Conservation (phyloP, 2,113 vertebrate genomes). For the Lipophrys pholis region DNA sequence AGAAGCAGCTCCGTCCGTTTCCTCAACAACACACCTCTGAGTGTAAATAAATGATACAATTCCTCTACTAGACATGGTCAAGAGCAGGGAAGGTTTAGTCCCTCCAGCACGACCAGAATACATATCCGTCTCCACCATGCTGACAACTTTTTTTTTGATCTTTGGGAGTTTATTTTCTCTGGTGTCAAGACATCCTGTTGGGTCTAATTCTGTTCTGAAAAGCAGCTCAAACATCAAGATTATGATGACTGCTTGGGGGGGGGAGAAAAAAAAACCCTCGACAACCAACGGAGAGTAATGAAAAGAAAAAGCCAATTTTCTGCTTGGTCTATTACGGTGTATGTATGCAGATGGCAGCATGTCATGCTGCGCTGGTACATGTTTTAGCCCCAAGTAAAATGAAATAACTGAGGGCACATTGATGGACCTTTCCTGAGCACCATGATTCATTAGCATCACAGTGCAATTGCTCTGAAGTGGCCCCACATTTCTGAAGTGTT, state of each 20-base stretch:
- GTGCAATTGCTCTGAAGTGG: too few relatives aligned
- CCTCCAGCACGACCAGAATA: constrained; percentile 17
- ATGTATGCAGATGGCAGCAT: neutral
- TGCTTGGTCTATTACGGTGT: constrained; percentile 38
- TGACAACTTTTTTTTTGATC: constrained; percentile 17
- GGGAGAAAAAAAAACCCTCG: neutral
- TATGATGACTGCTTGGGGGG: constrained; percentile 6
- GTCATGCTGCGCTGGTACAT: constrained; percentile 17
- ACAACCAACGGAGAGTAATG: constrained; percentile 25
- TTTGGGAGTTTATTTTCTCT: constrained; percentile 11
- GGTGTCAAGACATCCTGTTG: neutral
- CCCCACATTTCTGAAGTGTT: too few relatives aligned
- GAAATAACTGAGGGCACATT: neutral
- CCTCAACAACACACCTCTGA: constrained; percentile 9
- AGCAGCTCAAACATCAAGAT: neutral
- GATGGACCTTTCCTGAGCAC: neutral
- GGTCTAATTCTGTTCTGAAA: constrained; percentile 8
- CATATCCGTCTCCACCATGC: constrained; percentile 15
- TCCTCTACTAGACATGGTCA: constrained; percentile 30
- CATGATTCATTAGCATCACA: too few relatives aligned
- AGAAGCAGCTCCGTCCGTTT: constrained; percentile 7
- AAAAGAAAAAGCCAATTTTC: constrained; percentile 49
- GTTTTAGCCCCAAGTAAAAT: constrained; percentile 33
- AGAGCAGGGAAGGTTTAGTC: constrained; percentile 17
- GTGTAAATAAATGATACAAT: constrained; percentile 54